phyloP scores from a whole-genome alignment of 1,140 invertebrate species.

The Lepeophtheirus salmonis region DNA sequence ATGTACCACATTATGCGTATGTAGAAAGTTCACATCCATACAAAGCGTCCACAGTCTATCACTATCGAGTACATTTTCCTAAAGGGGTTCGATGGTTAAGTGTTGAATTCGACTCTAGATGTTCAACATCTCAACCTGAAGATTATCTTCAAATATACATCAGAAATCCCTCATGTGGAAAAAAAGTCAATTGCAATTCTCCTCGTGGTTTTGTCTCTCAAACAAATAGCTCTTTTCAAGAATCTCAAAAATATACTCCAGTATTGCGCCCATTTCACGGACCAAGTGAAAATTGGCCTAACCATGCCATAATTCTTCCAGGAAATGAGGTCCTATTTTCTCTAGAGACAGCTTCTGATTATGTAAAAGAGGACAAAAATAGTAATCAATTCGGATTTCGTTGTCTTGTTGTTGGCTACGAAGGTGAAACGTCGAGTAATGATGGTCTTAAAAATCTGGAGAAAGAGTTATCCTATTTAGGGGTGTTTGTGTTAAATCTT shows the following conservation, averaged over 20 bases:
- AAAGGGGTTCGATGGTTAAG: constrained; percentile 70
- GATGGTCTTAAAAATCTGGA: constrained; percentile 51
- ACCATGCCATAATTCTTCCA: constrained; percentile 62
- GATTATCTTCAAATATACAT: constrained; percentile 74
- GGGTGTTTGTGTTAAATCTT: constrained; percentile 70
- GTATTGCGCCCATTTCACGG: constrained; percentile 49
- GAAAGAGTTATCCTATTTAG: constrained; percentile 71
- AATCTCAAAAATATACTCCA: constrained; percentile 38
- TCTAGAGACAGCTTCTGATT: constrained; percentile 82
- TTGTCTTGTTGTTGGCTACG: constrained; percentile 75
- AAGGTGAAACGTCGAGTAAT: constrained; percentile 39
- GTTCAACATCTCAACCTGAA: constrained; percentile 78
- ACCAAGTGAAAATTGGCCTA: constrained; percentile 57
- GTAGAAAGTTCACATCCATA: constrained; percentile 94
- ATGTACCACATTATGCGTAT: constrained; percentile 53
- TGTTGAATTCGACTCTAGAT: constrained; percentile 76
- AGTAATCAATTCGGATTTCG: constrained; percentile 64
- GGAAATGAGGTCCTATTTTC: constrained; percentile 88
- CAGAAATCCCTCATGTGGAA: constrained; percentile 32
- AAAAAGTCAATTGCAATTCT: too few species aligned
- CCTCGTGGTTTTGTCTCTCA: too few species aligned
- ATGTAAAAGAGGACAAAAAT: constrained; percentile 63
- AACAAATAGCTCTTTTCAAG: constrained; percentile 22
- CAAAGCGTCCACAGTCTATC: constrained; percentile 63
- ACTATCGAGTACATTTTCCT: constrained; percentile 77